Base-by-base conservation (phyloP, 2,797 vertebrate genomes). In the Enteromius unitaeniatus region DNA sequence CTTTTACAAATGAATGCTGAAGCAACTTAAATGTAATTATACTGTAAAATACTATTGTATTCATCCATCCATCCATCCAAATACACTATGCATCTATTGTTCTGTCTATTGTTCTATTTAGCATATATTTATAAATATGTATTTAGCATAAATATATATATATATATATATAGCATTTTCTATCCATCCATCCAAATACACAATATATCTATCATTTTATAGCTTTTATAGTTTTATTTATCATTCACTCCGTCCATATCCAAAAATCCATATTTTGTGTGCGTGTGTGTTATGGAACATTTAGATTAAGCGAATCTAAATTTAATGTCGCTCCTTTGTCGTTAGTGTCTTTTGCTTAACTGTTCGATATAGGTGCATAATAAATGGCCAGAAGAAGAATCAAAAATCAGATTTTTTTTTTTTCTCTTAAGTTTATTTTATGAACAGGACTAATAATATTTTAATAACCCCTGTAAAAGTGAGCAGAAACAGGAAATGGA, bases 401-500 rank as follows among this genome's bases (percentile, higher is more conserved):
- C 3, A 34, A 3, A 34, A 34, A 34, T 34, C 31, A 4, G 31
- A 19, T 55, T 69, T 0, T 21, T 15, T 69, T 65, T 31, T 21
- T 62, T 82, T 69, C 45, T 75, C 1, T 55, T 64, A 6, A 34
- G 34, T 86, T 87, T 84, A 86, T 87, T 88, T 89, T 88, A 81
- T 84, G 21, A 26, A 86, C 60, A 86, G 69, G 74, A 64, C 83
- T 88, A 85, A 86, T 86, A 86, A 82, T 88, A 84, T 85, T 90
- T 90, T 88, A 86, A 87, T 86, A 86, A 86, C 77, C 60, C 45
- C 67, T 72, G 55, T 88, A 87, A 87, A 87, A 79, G 67, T 78
- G 51, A 87, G 77, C 79, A 86, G 87, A 85, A 86, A 87, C 65
- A 88, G 83, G 88, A 88, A 88, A 85, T 85, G 77, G 84, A 87